phyloP scores from a whole-genome alignment of 2,797 vertebrate species.

The Astyanax mexicanus region DNA sequence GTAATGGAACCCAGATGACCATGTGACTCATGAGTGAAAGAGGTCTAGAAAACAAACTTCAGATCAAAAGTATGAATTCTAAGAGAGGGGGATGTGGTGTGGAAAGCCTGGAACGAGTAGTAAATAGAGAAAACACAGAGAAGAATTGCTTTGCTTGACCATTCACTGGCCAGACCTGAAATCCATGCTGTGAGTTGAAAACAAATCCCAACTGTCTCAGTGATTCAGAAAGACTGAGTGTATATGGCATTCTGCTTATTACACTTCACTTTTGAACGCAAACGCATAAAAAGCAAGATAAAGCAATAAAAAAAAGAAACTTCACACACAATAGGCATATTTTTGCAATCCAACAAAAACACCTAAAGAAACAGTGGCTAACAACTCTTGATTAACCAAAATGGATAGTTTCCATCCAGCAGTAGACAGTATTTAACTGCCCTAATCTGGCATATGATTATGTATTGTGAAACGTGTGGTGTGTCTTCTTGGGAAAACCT shows the following conservation, averaged over 20 bases:
- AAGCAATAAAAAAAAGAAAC: too few relatives aligned
- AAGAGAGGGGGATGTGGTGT: slow-evolving; percentile 45
- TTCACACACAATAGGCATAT: neutral
- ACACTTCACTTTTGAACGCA: neutral
- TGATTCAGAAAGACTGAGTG: neutral
- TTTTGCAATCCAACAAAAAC: neutral
- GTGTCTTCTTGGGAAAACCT: neutral
- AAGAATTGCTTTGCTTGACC: neutral
- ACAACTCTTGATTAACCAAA: slow-evolving; percentile 28
- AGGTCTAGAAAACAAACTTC: slow-evolving; percentile 35
- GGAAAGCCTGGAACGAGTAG: slow-evolving; percentile 34
- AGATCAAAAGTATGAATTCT: slow-evolving; percentile 48
- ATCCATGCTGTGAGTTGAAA: neutral
- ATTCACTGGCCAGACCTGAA: neutral
- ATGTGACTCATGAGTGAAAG: slow-evolving; percentile 40
- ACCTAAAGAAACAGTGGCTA: slow-evolving; percentile 37
- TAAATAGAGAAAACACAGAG: slow-evolving; percentile 25
- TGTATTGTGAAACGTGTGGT: slow-evolving; percentile 6
- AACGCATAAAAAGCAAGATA: neutral
- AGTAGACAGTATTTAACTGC: slow-evolving; percentile 13
- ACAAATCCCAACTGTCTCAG: neutral
- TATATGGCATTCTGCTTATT: neutral
- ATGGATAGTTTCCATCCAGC: slow-evolving; percentile 4
- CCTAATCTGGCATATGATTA: slow-evolving; percentile 5
- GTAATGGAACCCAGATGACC: slow-evolving; percentile 48